These are phyloP conservation scores for Eurytoma adleriae DNA, from an alignment of 2,888 invertebrate species.

Conservation along the genomic window DNA sequence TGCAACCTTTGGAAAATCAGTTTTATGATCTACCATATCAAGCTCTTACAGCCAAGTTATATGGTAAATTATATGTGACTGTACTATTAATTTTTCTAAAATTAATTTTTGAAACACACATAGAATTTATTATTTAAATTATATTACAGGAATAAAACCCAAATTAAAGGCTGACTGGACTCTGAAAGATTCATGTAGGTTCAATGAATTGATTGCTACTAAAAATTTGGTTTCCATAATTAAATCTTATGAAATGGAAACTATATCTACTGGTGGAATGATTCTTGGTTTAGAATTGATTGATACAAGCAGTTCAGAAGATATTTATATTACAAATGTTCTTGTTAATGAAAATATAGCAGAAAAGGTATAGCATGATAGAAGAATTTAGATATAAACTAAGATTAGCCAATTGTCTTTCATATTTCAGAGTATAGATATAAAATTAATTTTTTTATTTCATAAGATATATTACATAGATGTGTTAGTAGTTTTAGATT, in stretches of 20 bases:
- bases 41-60: constrained; percentile 81
- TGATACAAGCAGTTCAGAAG: constrained; percentile 82
- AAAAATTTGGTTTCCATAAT: constrained; percentile 84
- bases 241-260: constrained; percentile 80
- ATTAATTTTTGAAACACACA: too few relatives aligned
- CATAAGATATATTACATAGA: too few relatives aligned
- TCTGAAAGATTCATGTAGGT: constrained; percentile 84
- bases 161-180: constrained; percentile 82
- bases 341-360: constrained; percentile 54
- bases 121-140: not conserved
- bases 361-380: constrained; percentile 27
- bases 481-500: too few relatives aligned
- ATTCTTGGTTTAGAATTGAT: constrained; percentile 82
- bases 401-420: too few relatives aligned
- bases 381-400: too few relatives aligned
- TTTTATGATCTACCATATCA: constrained; percentile 82
- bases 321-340: constrained; percentile 65
- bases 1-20: constrained; percentile 78
- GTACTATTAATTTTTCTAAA: too few relatives aligned
- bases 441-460: too few relatives aligned
- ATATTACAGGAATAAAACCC: constrained; percentile 77
- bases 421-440: too few relatives aligned
- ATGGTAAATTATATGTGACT: constrained; percentile 77
- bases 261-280: constrained; percentile 80
- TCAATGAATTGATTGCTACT: constrained; percentile 84